Percentiles rank a stretch among this genome's conserved stretches.
These are phyloP conservation scores for Drosophila longiperda DNA, from an alignment of 2,888 invertebrate genomes.

Conservation along the genomic window DNA sequence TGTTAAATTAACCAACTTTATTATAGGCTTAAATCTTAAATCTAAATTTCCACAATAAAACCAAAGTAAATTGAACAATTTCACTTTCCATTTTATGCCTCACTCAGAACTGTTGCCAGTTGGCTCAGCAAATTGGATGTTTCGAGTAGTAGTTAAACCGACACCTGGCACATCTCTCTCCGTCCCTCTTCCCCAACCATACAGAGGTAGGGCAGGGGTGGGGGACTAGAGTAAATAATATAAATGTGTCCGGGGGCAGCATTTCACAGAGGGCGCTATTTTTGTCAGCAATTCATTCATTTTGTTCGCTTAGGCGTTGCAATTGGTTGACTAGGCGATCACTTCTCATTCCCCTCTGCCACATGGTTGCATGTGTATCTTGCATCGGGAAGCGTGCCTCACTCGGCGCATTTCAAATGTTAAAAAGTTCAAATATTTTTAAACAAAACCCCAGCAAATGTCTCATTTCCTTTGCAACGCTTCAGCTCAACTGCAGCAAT, in stretches of 20 bases:
- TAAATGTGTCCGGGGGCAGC: slow-evolving; percentile 38
- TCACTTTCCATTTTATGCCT: neutral
- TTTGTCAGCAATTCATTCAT: slow-evolving; percentile 77
- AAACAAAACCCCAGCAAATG: slow-evolving; percentile 67
- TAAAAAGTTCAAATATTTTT: slow-evolving; percentile 79
- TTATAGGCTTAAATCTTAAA: neutral
- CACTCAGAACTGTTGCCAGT: neutral
- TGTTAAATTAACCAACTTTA: neutral
- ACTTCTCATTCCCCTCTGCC: slow-evolving; percentile 13
- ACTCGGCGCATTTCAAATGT: slow-evolving; percentile 69
- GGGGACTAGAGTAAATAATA: slow-evolving; percentile 41
- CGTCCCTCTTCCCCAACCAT: neutral
- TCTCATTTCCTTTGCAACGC: slow-evolving; percentile 70
- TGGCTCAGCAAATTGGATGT: slow-evolving; percentile 20
- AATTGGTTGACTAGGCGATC: slow-evolving; percentile 53
- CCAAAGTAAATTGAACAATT: neutral
- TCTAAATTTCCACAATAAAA: neutral
- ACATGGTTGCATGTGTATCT: slow-evolving; percentile 1
- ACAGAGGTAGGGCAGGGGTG: neutral
- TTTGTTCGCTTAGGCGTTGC: slow-evolving; percentile 52
- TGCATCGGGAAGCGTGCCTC: slow-evolving; percentile 63
- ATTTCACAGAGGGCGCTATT: slow-evolving; percentile 61
- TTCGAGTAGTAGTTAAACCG: neutral
- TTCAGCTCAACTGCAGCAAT: slow-evolving; percentile 63
- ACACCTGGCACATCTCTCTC: slow-evolving; percentile 15